Evolutionary conservation across 2,113 vertebrate genomes (phyloP).

Genomic region (Lethenteron reissneri): DNA sequence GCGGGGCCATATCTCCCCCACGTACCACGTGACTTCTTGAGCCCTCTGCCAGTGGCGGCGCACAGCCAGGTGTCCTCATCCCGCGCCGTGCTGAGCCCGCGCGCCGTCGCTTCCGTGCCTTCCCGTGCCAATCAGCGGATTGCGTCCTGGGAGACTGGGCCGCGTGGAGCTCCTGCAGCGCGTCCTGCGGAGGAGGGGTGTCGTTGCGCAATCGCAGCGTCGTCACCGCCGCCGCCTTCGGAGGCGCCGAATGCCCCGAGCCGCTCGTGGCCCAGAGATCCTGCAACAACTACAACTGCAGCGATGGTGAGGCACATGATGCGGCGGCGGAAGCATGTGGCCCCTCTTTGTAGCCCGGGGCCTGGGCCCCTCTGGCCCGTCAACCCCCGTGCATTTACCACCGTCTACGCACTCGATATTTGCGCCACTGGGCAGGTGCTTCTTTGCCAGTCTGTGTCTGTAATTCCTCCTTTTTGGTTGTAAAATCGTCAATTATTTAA

Average conservation of each 20-base stretch:
- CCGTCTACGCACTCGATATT: too few species aligned
- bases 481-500: too few species aligned
- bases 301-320: constrained; percentile 20
- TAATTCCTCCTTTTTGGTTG: too few species aligned
- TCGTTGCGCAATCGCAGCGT: constrained; percentile 24
- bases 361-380: too few species aligned
- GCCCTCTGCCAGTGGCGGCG: background rate
- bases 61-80: too few species aligned
- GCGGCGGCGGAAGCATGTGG: too few species aligned
- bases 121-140: constrained; percentile 16
- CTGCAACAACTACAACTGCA: constrained; percentile 38
- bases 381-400: too few species aligned
- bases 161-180: constrained; percentile 36
- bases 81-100: background rate
- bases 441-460: too few species aligned
- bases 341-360: too few species aligned
- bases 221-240: constrained; percentile 18
- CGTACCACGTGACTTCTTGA: too few species aligned
- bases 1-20: too few species aligned
- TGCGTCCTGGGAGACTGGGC: constrained; percentile 39
- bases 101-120: background rate
- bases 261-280: constrained; percentile 26
- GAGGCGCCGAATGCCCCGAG: constrained; percentile 19
- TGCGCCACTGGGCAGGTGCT: too few species aligned
- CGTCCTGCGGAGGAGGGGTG: constrained; percentile 28